Evolutionary conservation across 2,113 vertebrate species (phyloP).

Genomic region (Toxotes jaculatrix): DNA sequence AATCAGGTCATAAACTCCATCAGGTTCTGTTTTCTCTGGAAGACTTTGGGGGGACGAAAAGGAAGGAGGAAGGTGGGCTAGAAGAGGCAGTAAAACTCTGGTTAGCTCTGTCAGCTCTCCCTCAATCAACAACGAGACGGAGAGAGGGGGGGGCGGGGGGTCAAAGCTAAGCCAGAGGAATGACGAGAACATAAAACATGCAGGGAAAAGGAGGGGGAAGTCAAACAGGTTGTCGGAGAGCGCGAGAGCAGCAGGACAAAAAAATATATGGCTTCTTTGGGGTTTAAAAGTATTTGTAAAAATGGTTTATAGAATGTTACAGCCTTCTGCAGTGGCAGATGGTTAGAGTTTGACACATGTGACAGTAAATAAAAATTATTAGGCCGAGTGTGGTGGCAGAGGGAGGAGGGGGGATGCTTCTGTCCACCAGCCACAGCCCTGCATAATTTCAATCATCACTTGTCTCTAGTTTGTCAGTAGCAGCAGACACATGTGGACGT

Average conservation of each 20-base stretch:
- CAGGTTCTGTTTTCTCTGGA: conserved; percentile 86
- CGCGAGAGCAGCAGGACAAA: conserved; percentile 56
- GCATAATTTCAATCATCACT: conserved; percentile 75
- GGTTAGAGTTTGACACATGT: conserved; percentile 64
- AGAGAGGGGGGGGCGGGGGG: conserved; percentile 15
- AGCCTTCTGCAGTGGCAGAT: conserved; percentile 65
- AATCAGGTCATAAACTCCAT: conserved; percentile 79
- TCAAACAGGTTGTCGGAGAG: conserved; percentile 63
- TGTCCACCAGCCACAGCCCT: conserved; percentile 71
- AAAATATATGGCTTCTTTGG: conserved; percentile 54
- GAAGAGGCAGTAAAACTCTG: conserved; percentile 79
- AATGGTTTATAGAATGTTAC: conserved; percentile 68
- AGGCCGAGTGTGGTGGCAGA: conserved; percentile 9
- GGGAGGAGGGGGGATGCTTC: conserved; percentile 36
- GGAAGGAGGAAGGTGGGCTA: conserved; percentile 56
- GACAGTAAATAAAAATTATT: conserved; percentile 69
- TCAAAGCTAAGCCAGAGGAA: conserved; percentile 39
- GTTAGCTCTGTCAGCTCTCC: conserved; percentile 83
- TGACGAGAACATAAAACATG: conserved; percentile 41
- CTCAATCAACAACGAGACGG: conserved; percentile 68
- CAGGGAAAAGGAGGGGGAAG: conserved; percentile 3
- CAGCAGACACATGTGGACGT: conserved; percentile 72
- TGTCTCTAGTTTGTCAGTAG: conserved; percentile 79
- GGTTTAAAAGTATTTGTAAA: conserved; percentile 71
- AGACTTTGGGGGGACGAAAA: conserved; percentile 63